A percentile compares a stretch with the other conserved stretches of the same genome.
These are phyloP conservation scores for Saguinus midas DNA, from an alignment of 2,113 vertebrate species.

Conservation along the genomic window DNA sequence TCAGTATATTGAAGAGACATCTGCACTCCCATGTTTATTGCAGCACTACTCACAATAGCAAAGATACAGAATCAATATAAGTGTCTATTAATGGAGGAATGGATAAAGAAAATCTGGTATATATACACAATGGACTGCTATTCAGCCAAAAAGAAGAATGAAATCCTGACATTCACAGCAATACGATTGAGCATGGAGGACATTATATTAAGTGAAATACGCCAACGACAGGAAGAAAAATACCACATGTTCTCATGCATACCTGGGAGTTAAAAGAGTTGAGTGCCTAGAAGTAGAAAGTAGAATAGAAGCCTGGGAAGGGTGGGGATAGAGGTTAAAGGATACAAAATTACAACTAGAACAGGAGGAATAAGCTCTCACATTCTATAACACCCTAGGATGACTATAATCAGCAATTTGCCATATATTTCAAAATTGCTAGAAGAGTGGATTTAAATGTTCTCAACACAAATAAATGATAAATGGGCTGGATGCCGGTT, in stretches of 20 bases:
- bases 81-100: too few species aligned
- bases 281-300: background rate
- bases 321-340: background rate
- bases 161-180: background rate
- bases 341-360: background rate
- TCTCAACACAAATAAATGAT: background rate
- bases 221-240: background rate
- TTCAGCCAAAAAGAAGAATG: background rate
- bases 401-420: background rate
- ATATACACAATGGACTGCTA: background rate
- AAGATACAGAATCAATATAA: background rate
- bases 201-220: background rate
- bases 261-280: background rate
- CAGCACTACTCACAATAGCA: background rate
- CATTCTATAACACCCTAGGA: background rate
- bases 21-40: background rate
- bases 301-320: background rate
- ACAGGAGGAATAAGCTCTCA: background rate
- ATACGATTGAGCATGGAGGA: background rate
- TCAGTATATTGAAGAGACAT: background rate
- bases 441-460: background rate
- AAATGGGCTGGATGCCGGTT: background rate
- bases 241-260: background rate
- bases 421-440: background rate
- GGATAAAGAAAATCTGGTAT: background rate